Conservation (phyloP, 1,140 invertebrate genomes). For the Nixonia krombeini region DNA sequence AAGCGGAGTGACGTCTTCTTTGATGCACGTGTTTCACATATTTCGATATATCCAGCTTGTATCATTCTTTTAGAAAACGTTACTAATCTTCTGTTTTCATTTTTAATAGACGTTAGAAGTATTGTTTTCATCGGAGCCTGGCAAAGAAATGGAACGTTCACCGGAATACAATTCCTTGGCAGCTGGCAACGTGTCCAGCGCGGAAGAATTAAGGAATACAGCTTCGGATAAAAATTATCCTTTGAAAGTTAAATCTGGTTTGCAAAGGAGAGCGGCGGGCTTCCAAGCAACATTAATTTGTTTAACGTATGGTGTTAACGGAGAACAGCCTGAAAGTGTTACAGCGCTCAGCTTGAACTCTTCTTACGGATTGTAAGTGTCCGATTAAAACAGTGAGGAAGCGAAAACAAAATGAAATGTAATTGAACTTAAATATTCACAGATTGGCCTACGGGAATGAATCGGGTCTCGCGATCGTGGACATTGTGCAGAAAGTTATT, state of each 20-base stretch:
- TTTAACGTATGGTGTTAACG: conserved; percentile 86
- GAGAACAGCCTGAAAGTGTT: conserved; percentile 85
- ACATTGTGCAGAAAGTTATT: conserved; percentile 92
- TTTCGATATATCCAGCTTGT: too few relatives aligned
- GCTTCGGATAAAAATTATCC: conserved; percentile 69
- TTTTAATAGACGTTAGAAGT: conserved; percentile 88
- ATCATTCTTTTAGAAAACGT: too few relatives aligned
- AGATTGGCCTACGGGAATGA: conserved; percentile 98
- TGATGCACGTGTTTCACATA: not conserved
- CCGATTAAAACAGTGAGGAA: not conserved
- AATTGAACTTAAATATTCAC: conserved; percentile 44
- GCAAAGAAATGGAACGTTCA: conserved; percentile 83
- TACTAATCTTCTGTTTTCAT: too few relatives aligned
- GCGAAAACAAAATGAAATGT: conserved; percentile 11
- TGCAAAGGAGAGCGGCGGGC: conserved; percentile 86
- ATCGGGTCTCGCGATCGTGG: conserved; percentile 92
- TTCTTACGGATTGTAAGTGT: conserved; percentile 94
- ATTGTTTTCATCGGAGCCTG: conserved; percentile 86
- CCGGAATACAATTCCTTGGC: conserved; percentile 84
- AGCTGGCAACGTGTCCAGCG: conserved; percentile 73
- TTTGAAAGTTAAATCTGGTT: conserved; percentile 82
- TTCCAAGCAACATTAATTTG: conserved; percentile 97
- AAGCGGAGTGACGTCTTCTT: conserved; percentile 58
- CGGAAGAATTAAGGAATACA: conserved; percentile 66
- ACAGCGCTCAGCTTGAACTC: conserved; percentile 94